Conservation (phyloP, 2,797 vertebrate genomes). For the Chaetodon trifasciatus region DNA sequence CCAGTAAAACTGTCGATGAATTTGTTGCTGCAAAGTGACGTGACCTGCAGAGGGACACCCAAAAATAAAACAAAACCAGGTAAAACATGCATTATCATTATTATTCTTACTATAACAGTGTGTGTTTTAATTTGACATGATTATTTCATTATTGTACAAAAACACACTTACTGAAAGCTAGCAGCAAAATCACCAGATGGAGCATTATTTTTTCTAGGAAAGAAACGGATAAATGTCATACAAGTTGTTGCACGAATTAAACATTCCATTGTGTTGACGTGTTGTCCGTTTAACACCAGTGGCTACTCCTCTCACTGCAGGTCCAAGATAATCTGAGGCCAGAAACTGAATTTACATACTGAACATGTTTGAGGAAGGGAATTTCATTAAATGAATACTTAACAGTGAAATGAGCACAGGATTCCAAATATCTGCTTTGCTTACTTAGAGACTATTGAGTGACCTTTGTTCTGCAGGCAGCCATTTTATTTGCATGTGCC, state of each 20-base stretch:
- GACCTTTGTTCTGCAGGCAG: not conserved
- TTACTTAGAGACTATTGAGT: not conserved
- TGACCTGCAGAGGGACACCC: conserved; percentile 11
- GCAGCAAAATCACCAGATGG: conserved; percentile 16
- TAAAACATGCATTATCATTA: not conserved
- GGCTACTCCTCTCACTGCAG: not conserved
- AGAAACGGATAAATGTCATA: not conserved
- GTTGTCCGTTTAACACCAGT: no score
- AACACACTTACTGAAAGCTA: conserved; percentile 31
- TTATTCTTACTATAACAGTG: not conserved
- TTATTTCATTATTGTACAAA: not conserved
- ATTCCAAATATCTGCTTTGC: not conserved
- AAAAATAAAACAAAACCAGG: not conserved
- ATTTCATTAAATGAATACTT: not conserved
- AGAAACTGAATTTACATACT: not conserved
- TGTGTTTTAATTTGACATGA: not conserved
- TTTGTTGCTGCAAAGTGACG: not conserved
- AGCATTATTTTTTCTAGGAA: conserved; percentile 20
- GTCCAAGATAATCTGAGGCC: not conserved
- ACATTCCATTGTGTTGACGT: not conserved
- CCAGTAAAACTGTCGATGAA: not conserved
- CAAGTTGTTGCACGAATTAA: not conserved
- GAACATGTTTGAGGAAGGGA: not conserved
- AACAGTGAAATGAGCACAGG: not conserved
- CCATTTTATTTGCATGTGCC: not conserved